Conservation (phyloP, 2,797 vertebrate genomes). For the Fratercula arctica region DNA sequence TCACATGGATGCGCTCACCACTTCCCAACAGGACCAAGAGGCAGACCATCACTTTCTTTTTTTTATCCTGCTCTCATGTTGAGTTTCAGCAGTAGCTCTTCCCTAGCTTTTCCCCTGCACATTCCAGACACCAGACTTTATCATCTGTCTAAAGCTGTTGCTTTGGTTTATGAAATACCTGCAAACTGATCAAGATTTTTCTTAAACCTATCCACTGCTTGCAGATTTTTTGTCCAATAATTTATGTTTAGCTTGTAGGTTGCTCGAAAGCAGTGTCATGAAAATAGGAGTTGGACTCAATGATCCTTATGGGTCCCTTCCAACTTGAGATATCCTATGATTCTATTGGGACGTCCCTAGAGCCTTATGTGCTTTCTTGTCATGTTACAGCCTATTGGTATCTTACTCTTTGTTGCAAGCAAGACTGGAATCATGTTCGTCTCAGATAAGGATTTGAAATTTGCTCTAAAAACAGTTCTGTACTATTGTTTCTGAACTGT, state of each 20-base stretch:
- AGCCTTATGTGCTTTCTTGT: neutral
- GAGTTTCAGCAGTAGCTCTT: neutral
- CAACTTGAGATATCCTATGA: neutral
- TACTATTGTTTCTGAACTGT: neutral
- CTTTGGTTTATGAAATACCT: neutral
- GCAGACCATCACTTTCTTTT: neutral
- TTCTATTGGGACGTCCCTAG: neutral
- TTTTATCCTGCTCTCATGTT: neutral
- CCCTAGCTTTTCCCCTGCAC: neutral
- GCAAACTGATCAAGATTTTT: neutral
- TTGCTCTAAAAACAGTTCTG: neutral
- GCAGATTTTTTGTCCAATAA: neutral
- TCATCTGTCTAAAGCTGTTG: neutral
- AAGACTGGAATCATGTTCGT: neutral
- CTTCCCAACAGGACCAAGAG: neutral
- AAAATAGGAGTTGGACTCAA: neutral
- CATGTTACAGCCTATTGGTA: rapidly evolving
- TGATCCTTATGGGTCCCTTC: neutral
- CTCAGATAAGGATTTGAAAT: neutral
- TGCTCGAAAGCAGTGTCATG: neutral
- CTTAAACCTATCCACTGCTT: neutral
- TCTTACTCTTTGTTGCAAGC: neutral
- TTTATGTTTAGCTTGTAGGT: neutral
- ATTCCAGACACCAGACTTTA: neutral
- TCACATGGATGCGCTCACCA: neutral